phyloP scores from a whole-genome alignment of 2,888 invertebrate species.

The Stictocephala bisonia region DNA sequence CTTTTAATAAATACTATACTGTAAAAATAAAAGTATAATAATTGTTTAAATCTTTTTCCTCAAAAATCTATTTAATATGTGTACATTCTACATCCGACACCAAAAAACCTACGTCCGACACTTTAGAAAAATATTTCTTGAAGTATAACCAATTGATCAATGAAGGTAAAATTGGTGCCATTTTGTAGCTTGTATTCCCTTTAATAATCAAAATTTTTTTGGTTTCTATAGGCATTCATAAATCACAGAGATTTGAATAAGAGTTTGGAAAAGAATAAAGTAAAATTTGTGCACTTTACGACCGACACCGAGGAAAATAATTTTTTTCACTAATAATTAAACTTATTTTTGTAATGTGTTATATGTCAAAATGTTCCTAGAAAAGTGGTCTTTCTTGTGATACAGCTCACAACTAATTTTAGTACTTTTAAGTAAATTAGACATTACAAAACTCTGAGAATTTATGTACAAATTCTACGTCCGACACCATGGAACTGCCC shows the following conservation, averaged over 20 bases:
- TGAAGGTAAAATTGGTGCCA: slow-evolving; percentile 10
- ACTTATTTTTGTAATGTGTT: neutral
- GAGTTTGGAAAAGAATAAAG: slow-evolving; percentile 12
- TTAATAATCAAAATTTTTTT: slow-evolving; percentile 16
- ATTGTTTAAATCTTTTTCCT: neutral
- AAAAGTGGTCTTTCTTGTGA: slow-evolving; percentile 1
- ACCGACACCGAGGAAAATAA: slow-evolving; percentile 17
- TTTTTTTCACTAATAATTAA: slow-evolving; percentile 20
- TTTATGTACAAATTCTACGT: neutral
- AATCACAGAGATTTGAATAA: slow-evolving; percentile 21
- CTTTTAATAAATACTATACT: neutral
- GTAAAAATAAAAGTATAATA: too few species aligned
- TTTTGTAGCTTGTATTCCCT: neutral
- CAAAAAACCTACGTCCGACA: slow-evolving; percentile 10
- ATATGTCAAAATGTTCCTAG: neutral
- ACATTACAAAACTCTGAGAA: neutral
- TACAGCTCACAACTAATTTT: neutral
- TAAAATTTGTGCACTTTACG: slow-evolving; percentile 32
- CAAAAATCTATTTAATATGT: neutral
- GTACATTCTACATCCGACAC: slow-evolving; percentile 30
- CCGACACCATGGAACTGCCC: slow-evolving; percentile 29
- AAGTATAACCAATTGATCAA: neutral
- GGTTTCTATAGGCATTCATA: neutral
- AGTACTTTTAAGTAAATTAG: neutral
- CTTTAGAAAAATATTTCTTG: neutral